Conservation (phyloP, 1,140 invertebrate species). For the Drosophila repleta region DNA sequence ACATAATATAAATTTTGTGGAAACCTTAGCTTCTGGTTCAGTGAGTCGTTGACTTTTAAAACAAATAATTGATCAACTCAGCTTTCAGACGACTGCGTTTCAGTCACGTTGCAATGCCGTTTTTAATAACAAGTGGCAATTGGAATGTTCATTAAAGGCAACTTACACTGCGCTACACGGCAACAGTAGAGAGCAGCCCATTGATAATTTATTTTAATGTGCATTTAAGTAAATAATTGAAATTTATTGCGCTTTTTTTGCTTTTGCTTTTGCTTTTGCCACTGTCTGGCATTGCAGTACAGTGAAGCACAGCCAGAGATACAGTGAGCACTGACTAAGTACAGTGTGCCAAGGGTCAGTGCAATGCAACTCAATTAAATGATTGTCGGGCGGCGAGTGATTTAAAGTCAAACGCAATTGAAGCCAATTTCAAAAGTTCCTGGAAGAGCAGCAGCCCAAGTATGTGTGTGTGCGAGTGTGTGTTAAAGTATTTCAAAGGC, state of each 20-base stretch:
- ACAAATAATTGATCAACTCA: too few species aligned
- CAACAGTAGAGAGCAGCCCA: background rate
- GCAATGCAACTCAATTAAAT: constrained; percentile 56
- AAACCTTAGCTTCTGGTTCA: too few species aligned
- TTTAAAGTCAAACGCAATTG: constrained; percentile 52
- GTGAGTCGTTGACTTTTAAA: too few species aligned
- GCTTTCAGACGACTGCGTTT: too few species aligned
- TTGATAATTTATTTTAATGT: constrained; percentile 61
- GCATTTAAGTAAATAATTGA: constrained; percentile 73
- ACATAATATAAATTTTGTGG: too few species aligned
- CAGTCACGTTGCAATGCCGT: background rate
- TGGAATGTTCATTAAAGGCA: constrained; percentile 24
- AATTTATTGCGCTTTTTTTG: constrained; percentile 61
- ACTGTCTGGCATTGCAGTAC: constrained; percentile 1
- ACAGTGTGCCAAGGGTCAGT: constrained; percentile 25
- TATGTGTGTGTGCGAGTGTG: background rate
- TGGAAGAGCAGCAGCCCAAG: constrained; percentile 3
- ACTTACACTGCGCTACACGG: constrained; percentile 31
- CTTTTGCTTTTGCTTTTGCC: constrained; percentile 17
- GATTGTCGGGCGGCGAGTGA: constrained; percentile 54
- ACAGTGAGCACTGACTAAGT: constrained; percentile 1
- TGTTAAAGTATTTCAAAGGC: constrained; percentile 28
- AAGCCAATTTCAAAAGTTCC: constrained; percentile 37
- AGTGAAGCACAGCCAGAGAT: constrained; percentile 2
- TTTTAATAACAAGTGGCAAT: constrained; percentile 29